Evolutionary conservation across 92 coral and sea anemone species (phyloP), one percentile per base, ranked within the genome.

Genomic region (Porites divaricata): DNA sequence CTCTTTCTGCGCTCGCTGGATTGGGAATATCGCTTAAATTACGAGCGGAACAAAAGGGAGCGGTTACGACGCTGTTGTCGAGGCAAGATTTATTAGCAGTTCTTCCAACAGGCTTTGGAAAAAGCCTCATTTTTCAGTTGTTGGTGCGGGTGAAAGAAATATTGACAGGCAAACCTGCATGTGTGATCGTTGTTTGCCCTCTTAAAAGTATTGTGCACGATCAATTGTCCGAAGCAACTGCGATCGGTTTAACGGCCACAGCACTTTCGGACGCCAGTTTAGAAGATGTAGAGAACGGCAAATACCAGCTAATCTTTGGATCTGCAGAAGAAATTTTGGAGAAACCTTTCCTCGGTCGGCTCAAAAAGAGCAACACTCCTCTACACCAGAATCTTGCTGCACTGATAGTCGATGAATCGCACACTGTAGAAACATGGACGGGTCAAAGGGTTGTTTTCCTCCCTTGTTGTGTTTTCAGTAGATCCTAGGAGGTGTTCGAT

Each of bases 341-440:
- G 50, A 87, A 79, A 67, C 49, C 9, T 19, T 75, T 83, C 66
- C 74, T 81, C 65, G 11, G 56, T 23, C 35, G 64, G 3, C 62
- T 75, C 15, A 81, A 88, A 67, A 81, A 63, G 72, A 14, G 51
- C 57, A 81, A 50, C 65, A 10, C 74, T 41, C 87, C 70, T 17
- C 73, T 88, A 0, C 77, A 88, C 72, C 12, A 88, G 12, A 82
- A 81, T 17, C 83, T 82, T 28, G 79, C 84, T 6, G 83, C 88
- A 8, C 14, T 88, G 1, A 59, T 83, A 6, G 73, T 82, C 13
- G 88, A 83, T 72, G 88, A 76, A 62, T 83, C 54, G 59, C 35
- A 28, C 35, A 28, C 35, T 28, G 35, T 87, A 20, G 76, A 87
- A 72, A 81, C 86, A 2, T 73, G 87, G 90, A 87, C 90, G 21